Conservation (phyloP, 1,140 invertebrate species). For the Drosophila lacteicornis region DNA sequence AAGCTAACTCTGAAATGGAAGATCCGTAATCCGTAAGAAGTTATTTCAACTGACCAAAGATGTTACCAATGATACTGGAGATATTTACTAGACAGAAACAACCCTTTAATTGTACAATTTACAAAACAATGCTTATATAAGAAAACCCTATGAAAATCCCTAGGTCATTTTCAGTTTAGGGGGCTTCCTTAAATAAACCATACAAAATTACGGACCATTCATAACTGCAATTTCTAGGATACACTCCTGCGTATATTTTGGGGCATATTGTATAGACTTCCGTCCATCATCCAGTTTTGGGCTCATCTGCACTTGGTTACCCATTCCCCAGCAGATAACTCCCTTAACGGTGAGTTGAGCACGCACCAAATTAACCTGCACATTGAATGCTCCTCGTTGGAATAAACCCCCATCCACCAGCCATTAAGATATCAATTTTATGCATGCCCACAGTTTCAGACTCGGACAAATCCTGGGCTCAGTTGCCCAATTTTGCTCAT, state of each 20-base stretch:
- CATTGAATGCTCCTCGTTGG: conserved; percentile 22
- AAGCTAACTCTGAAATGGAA: too few species aligned
- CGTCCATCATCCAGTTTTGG: conserved; percentile 22
- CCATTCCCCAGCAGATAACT: conserved; percentile 30
- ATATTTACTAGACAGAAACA: background rate
- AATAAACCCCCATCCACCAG: conserved; percentile 1
- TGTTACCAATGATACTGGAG: too few species aligned
- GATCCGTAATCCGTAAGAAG: too few species aligned
- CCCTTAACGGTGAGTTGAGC: conserved; percentile 46
- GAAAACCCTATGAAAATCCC: background rate
- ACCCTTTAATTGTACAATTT: background rate
- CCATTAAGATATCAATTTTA: conserved; percentile 70
- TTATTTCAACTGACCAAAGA: too few species aligned
- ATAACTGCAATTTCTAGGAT: background rate
- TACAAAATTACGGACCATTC: background rate
- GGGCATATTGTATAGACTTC: conserved; percentile 24
- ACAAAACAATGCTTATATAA: background rate
- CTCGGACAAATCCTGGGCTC: conserved; percentile 53
- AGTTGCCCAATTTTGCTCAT: conserved; percentile 47
- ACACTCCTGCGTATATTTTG: background rate
- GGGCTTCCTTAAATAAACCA: background rate
- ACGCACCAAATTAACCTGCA: conserved; percentile 56
- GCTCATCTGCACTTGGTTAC: conserved; percentile 22
- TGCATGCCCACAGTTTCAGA: conserved; percentile 59
- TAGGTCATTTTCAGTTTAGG: background rate